These are phyloP conservation scores for Acipenser oxyrinchus DNA, from an alignment of 2,797 vertebrate genomes.

Conservation along the genomic window DNA sequence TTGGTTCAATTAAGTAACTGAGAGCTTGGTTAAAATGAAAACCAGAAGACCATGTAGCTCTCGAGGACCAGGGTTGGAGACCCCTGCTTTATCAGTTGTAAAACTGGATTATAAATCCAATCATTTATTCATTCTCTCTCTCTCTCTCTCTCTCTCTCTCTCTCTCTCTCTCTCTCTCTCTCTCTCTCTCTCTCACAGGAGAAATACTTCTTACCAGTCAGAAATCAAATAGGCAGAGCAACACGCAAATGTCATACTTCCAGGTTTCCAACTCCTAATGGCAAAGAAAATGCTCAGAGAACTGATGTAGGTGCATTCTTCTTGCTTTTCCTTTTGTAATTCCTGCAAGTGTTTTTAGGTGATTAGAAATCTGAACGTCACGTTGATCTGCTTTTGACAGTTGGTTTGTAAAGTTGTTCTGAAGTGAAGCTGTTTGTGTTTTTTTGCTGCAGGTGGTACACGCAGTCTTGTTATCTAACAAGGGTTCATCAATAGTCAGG, in stretches of 20 bases:
- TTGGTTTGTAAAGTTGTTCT: too few relatives aligned
- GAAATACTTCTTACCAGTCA: constrained; percentile 55
- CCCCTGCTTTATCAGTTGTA: neutral
- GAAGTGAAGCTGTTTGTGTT: neutral
- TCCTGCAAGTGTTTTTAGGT: too few relatives aligned
- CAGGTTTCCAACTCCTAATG: constrained; percentile 62
- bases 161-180: neutral
- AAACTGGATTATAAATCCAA: too few relatives aligned
- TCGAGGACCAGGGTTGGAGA: too few relatives aligned
- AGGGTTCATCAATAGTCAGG: neutral
- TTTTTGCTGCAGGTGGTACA: neutral
- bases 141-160: neutral
- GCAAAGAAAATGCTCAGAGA: constrained; percentile 70
- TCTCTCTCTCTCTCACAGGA: constrained; percentile 41
- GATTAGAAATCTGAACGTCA: too few relatives aligned
- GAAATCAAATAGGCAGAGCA: constrained; percentile 57
- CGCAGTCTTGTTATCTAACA: neutral
- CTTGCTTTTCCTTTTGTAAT: too few relatives aligned
- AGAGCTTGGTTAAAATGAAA: too few relatives aligned
- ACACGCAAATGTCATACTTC: constrained; percentile 66
- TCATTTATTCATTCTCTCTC: neutral
- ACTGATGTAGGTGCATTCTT: constrained; percentile 51
- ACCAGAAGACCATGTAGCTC: too few relatives aligned
- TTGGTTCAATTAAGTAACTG: too few relatives aligned
- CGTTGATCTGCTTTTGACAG: too few relatives aligned